phyloP scores from a whole-genome alignment of 1,140 invertebrate genomes.

The Bombus huntii region DNA sequence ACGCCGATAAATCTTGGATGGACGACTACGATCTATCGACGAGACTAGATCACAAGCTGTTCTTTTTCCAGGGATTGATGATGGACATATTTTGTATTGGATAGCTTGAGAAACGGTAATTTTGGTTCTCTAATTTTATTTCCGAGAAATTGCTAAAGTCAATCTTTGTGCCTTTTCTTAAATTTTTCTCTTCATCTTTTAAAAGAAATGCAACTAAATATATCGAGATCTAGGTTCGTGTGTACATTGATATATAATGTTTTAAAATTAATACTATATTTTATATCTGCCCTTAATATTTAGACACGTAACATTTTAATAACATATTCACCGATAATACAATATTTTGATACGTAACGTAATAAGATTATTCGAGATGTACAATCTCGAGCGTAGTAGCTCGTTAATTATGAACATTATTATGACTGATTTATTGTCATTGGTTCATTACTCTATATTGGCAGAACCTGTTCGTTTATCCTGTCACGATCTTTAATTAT shows the following conservation, averaged over 20 bases:
- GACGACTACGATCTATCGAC: slow-evolving; percentile 53
- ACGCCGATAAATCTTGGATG: slow-evolving; percentile 56
- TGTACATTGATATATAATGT: no score
- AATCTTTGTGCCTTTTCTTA: background rate
- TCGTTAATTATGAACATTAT: slow-evolving; percentile 10
- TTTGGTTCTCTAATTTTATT: background rate
- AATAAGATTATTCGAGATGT: background rate
- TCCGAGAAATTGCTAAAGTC: background rate
- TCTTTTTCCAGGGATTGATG: background rate
- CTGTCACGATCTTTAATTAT: background rate
- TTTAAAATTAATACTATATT: no score
- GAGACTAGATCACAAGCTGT: slow-evolving; percentile 27
- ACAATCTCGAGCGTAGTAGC: background rate
- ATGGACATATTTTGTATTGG: background rate
- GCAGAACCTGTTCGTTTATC: background rate
- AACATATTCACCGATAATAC: background rate
- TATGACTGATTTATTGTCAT: background rate
- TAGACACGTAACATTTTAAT: background rate
- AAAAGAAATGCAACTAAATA: background rate
- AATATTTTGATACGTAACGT: background rate
- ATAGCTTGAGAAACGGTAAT: background rate
- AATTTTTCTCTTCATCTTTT: background rate
- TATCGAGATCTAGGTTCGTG: background rate
- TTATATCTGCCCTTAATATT: background rate
- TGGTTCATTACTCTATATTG: background rate